phyloP scores from a whole-genome alignment of 2,888 invertebrate genomes.

The Epinotia nisella region DNA sequence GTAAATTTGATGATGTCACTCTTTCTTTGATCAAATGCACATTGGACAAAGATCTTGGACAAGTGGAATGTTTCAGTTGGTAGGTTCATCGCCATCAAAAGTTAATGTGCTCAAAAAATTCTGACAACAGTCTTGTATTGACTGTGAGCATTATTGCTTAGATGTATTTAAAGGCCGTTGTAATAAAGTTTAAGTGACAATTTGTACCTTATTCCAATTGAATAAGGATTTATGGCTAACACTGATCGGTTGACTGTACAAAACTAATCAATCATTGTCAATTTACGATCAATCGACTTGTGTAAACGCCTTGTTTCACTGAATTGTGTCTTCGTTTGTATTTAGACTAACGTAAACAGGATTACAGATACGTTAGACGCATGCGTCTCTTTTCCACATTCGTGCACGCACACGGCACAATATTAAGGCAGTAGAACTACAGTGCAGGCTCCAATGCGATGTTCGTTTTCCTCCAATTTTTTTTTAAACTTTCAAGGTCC shows the following conservation, averaged over 20 bases:
- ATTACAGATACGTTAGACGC: not conserved
- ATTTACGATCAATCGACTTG: not conserved
- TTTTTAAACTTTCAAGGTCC: too few species aligned
- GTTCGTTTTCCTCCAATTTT: too few species aligned
- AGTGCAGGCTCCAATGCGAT: too few species aligned
- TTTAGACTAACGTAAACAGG: slow-evolving; percentile 8
- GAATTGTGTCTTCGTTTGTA: not conserved
- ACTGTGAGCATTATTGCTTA: too few species aligned
- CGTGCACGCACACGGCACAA: not conserved
- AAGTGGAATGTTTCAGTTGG: too few species aligned
- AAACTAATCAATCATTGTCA: not conserved
- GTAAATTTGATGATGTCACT: too few species aligned
- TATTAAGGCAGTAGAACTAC: not conserved
- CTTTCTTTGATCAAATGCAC: too few species aligned
- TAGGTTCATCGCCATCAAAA: too few species aligned
- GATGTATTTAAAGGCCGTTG: not conserved
- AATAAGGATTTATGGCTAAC: not conserved
- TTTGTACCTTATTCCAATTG: not conserved
- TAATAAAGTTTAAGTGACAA: not conserved
- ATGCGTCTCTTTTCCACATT: not conserved
- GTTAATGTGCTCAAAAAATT: too few species aligned
- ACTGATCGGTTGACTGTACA: not conserved
- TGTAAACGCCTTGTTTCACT: not conserved
- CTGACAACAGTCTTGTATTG: too few species aligned
- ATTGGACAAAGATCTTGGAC: too few species aligned